Percentiles rank a stretch among this genome's conserved stretches.
phyloP scores from a whole-genome alignment of 2,797 vertebrate genomes.

The Mastacembelus armatus region DNA sequence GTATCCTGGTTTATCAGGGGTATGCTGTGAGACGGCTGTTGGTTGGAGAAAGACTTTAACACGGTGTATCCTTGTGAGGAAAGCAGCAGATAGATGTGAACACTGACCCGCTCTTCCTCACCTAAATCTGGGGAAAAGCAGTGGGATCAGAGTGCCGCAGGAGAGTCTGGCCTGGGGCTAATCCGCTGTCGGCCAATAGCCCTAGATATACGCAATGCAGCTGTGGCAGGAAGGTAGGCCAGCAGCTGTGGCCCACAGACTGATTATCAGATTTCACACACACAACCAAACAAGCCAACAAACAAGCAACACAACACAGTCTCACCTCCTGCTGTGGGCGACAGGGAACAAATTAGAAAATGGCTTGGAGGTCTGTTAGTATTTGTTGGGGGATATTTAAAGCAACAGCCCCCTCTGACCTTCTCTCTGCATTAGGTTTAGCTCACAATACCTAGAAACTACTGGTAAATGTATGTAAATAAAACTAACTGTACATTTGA shows the following conservation, averaged over 20 bases:
- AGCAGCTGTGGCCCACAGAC: constrained; percentile 77
- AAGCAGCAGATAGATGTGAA: constrained; percentile 70
- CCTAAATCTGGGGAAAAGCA: constrained; percentile 59
- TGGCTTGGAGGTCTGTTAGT: constrained; percentile 39
- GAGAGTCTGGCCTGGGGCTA: constrained; percentile 67
- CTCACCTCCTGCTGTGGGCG: constrained; percentile 65
- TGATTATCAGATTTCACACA: constrained; percentile 80
- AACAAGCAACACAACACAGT: constrained; percentile 64
- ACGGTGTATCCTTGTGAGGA: constrained; percentile 37
- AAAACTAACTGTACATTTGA: too few relatives aligned
- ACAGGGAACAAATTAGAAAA: constrained; percentile 47
- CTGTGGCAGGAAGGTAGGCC: constrained; percentile 79
- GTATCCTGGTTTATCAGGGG: too few relatives aligned
- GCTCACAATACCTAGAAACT: too few relatives aligned
- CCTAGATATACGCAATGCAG: constrained; percentile 80
- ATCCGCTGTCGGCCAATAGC: constrained; percentile 77
- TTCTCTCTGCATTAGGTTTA: too few relatives aligned
- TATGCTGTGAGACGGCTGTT: constrained; percentile 55
- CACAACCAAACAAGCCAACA: too few relatives aligned
- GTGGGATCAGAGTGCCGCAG: constrained; percentile 68
- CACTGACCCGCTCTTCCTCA: constrained; percentile 65
- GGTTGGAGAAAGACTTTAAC: constrained; percentile 30
- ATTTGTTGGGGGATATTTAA: constrained; percentile 31
- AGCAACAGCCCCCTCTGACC: constrained; percentile 2
- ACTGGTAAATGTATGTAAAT: too few relatives aligned